These are phyloP conservation scores for Paralvinella palmiformis DNA, from an alignment of 1,140 invertebrate species.

Conservation along the genomic window DNA sequence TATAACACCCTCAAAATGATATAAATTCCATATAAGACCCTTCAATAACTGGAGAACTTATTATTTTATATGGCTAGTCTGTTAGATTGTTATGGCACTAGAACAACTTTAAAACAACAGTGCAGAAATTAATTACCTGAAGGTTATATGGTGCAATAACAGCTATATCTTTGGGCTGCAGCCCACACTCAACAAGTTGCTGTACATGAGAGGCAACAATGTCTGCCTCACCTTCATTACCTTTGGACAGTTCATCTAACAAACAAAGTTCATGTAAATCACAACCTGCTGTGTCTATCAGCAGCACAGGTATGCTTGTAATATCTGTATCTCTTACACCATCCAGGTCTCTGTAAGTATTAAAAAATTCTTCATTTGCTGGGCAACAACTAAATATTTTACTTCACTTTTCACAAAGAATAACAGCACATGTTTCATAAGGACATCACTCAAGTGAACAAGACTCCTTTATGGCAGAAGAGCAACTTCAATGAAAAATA, in stretches of 20 bases:
- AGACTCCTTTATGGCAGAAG: no score
- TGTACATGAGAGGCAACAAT: conserved; percentile 53
- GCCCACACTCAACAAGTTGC: conserved; percentile 50
- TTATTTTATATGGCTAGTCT: no score
- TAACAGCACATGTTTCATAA: no score
- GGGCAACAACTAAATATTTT: no score
- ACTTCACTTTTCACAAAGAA: no score
- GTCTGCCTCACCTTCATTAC: conserved; percentile 58
- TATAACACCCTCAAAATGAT: no score
- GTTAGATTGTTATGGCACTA: no score
- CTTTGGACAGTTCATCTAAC: conserved; percentile 54
- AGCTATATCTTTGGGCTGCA: conserved; percentile 54
- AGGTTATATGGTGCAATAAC: conserved; percentile 60
- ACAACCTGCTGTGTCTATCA: conserved; percentile 59
- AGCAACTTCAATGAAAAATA: background rate
- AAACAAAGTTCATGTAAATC: conserved; percentile 52
- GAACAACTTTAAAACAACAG: background rate
- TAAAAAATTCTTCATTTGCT: no score
- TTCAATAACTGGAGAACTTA: no score
- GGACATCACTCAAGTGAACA: no score
- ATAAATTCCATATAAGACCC: no score
- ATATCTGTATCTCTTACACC: conserved; percentile 47
- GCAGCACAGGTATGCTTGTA: conserved; percentile 50
- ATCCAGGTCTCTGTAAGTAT: conserved; percentile 45
- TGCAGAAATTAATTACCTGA: conserved; percentile 45